Percentiles rank a stretch among this genome's conserved stretches.
These are phyloP conservation scores for Pachycephala philippinensis DNA, from an alignment of 2,113 vertebrate genomes.

Conservation along the genomic window DNA sequence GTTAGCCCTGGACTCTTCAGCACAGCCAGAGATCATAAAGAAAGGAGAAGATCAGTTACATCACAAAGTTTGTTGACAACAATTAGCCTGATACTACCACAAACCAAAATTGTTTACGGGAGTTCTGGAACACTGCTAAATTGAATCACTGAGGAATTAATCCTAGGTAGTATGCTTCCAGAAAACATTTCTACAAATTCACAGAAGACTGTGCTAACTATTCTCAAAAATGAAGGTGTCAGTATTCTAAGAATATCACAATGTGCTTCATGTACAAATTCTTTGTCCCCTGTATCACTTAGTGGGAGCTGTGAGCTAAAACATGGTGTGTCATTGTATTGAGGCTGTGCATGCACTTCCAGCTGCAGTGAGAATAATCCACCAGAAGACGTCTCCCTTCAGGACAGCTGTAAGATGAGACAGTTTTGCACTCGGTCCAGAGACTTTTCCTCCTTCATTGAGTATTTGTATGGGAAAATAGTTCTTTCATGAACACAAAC, in stretches of 20 bases:
- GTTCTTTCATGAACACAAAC: neutral
- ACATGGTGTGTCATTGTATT: fast-evolving
- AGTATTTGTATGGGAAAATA: neutral
- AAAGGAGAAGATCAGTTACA: neutral
- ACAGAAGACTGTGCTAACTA: neutral
- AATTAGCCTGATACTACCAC: neutral
- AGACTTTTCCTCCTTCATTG: neutral
- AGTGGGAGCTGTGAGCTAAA: neutral
- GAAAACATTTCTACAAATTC: neutral
- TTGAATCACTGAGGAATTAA: neutral
- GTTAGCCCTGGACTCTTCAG: neutral
- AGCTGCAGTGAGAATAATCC: neutral
- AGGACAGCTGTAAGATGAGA: neutral
- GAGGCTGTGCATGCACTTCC: neutral
- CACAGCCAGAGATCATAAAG: neutral
- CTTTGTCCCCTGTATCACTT: fast-evolving
- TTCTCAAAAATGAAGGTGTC: neutral
- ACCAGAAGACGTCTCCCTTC: neutral
- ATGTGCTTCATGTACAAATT: neutral
- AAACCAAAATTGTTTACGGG: neutral
- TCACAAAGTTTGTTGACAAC: neutral
- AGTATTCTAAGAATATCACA: neutral
- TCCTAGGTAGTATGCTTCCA: neutral
- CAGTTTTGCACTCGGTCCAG: neutral
- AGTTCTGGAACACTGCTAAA: neutral